Base-by-base conservation (phyloP, 2,888 invertebrate species). In the Pseudeuparius sepicola region DNA sequence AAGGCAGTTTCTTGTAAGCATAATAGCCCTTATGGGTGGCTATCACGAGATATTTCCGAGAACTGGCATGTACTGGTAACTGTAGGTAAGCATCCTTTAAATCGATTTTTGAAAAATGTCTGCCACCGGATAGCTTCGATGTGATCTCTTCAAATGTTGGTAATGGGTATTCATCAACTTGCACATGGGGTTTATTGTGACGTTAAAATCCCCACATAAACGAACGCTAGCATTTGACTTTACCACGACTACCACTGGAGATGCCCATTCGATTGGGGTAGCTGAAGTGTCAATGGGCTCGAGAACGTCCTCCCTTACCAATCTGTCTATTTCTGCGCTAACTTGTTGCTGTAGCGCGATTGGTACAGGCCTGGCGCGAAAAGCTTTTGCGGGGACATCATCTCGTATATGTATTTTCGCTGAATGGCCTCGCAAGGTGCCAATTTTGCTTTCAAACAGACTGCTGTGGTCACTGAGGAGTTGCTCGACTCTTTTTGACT, bases 231-330 rank as follows among this genome's bases (percentile, higher is more conserved):
- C n/a, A n/a, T n/a, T n/a, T n/a, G n/a, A n/a, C n/a, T n/a, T n/a
- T n/a, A n/a, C n/a, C n/a, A n/a, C n/a, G n/a, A n/a, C n/a, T n/a
- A n/a, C n/a, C n/a, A n/a, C n/a, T n/a, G n/a, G n/a, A n/a, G n/a
- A n/a, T n/a, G n/a, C n/a, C n/a, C n/a, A n/a, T n/a, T n/a, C n/a
- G n/a, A n/a, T n/a, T n/a, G n/a, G n/a, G n/a, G 45, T 40, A 6
- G 42, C 41, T 17, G 16, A 24, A 28, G 40, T 36, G 20, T 50
- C 37, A 2, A 48, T 40, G 10, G 40, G 44, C 41, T 47, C 43
- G 15, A 50, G 27, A 15, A 47, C 36, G 23, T 37, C 37, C 24
- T 42, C 35, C 13, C 31, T 14, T 4, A 48, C 41, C n/a, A n/a
- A n/a, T n/a, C n/a, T n/a, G n/a, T n/a, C n/a, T n/a, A n/a, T n/a